Evolutionary conservation across 23 tunicate genomes (phyloP), one percentile per base, ranked within the genome.

Genomic region (Trididemnum miniatum): DNA sequence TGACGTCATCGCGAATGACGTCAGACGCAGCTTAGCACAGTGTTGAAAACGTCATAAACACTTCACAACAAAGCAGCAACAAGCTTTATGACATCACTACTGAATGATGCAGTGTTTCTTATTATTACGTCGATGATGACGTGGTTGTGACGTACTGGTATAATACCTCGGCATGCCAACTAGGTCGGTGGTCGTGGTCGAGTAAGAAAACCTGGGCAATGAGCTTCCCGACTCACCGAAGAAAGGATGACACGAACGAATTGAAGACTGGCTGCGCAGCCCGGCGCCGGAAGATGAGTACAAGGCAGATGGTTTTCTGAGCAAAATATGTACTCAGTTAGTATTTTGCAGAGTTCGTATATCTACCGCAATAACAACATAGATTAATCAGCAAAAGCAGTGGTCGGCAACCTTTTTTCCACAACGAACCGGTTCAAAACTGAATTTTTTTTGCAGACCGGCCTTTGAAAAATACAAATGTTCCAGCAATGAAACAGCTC

Each of bases 61-160:
- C 54, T 9, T 44, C 54, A 44, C 54, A 44, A 44, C 54, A 7
- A 15, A 44, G 54, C 54, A 44, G 54, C 54, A 44, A 44, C 9
- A 44, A 9, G 15, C 15, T 15, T 44, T 9, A 44, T 44, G 54
- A 9, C 15, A 15, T 71, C 31, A 4, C n/a, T 57, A 77, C 31
- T 77, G 82, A 31, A 85, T 65, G 44, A 85, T 77, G 51, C 89
- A 85, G 38, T 85, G 89, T 66, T 85, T 85, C 82, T 85, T 85
- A 49, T 35, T 24, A 27, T 85, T 77, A 15, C 81, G 65, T 64
- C 89, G 65, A 24, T 76, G 50, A 66, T 79, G 80, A 31, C 83
- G 83, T 39, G 29, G 63, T 72, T 90, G 96, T 26, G 96, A 90
- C 2, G 96, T 30, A 25, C 87, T 38, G 18, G 95, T 83, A 59